Base-by-base conservation (phyloP, 1,140 invertebrate genomes). In the Muscidifurax raptorellus region DNA sequence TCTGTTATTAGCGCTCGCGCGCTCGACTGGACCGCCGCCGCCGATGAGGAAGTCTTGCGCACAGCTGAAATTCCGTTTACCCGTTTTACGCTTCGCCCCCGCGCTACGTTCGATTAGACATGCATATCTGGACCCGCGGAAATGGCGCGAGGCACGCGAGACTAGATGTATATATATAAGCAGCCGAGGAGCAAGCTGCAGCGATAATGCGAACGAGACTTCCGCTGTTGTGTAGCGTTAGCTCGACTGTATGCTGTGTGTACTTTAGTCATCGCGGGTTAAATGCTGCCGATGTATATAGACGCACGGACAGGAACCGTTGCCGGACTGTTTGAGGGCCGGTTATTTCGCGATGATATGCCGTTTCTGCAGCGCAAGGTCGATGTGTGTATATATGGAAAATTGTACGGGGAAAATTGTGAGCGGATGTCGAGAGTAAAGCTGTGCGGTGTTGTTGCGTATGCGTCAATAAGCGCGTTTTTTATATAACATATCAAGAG, bases 1-100 rank as follows among this genome's bases (percentile, higher is more conserved):
- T 74, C 80, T 28, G 47, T 15, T 22, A 28, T 82, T 82, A 82
- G 72, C 72, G 25, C 66, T 69, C 30, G 47, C 27, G 64, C n/a
- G 32, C 47, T 44, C n/a, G 30, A 77, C 7, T 47, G 30, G 64
- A 13, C 25, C 27, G 25, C 66, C 12, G 36, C 44, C 28, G 40
- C 59, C 52, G 32, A 75, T 59, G 28, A 83, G 52, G 30, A 78
- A 83, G 66, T 36, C 13, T 52, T 64, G 67, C 3, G 13, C 10
- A 30, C 15, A 75, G 30, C 22, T 75, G 32, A 77, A 77, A 83
- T 83, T 69, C 52, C 82, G 75, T 76, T 81, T 76, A 83, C 40
- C 81, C 74, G 40, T 66, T 76, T 69, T 83, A 66, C 52, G 59
- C 81, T 69, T 69, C 66, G 66, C 9, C 66, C 27, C 27, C 66